phyloP scores from a whole-genome alignment of 2,113 vertebrate species.

The Psophia crepitans region DNA sequence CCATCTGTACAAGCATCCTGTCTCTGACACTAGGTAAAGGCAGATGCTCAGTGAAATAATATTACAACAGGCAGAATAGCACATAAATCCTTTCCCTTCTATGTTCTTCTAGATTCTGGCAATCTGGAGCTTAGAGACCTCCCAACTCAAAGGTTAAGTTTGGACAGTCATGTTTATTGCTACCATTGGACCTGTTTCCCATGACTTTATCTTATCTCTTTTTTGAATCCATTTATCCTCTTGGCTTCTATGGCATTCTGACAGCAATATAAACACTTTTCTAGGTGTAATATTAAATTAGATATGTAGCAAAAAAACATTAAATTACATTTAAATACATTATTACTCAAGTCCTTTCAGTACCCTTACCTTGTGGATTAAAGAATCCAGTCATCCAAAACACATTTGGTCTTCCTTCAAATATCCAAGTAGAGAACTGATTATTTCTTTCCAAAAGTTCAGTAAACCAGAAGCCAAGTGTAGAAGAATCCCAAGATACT shows the following conservation, averaged over 20 bases:
- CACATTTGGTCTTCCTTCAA: constrained; percentile 72
- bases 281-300: background rate
- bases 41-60: background rate
- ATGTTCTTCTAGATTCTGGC: background rate
- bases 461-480: constrained; percentile 82
- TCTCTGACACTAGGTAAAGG: background rate
- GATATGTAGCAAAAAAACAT: background rate
- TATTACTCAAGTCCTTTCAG: background rate
- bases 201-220: background rate
- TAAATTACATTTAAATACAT: background rate
- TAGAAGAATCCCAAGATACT: constrained; percentile 80
- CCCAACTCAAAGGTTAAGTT: background rate
- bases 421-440: constrained; percentile 77
- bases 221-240: background rate
- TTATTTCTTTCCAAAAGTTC: constrained; percentile 79
- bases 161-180: background rate
- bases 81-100: background rate
- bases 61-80: background rate
- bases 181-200: background rate
- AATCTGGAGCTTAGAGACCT: background rate
- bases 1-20: background rate
- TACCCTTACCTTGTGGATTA: constrained; percentile 77
- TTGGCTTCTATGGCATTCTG: background rate
- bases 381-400: constrained; percentile 85
- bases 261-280: background rate